Evolutionary conservation across 2,888 invertebrate species (phyloP).

Genomic region (Molorchus minor): DNA sequence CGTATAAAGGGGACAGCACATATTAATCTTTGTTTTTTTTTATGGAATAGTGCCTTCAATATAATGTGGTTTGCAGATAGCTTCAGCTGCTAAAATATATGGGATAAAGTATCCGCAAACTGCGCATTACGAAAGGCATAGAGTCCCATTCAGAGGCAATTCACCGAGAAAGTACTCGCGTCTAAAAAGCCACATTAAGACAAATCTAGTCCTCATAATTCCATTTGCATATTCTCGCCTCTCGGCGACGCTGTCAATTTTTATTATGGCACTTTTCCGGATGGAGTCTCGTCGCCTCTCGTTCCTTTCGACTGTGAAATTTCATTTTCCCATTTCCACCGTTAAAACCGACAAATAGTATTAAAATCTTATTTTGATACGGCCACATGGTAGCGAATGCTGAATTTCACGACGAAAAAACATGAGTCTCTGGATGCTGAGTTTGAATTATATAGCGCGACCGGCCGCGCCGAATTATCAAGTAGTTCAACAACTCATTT

Average conservation of each 20-base stretch:
- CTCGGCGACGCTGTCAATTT: neutral
- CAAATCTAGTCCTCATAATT: neutral
- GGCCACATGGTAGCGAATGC: neutral
- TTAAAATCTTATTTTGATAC: slow-evolving; percentile 27
- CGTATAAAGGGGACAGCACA: too few species aligned
- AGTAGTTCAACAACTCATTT: slow-evolving; percentile 14
- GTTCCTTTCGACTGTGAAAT: slow-evolving; percentile 6
- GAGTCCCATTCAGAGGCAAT: too few species aligned
- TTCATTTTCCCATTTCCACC: slow-evolving; percentile 5
- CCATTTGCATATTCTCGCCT: neutral
- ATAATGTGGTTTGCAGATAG: too few species aligned
- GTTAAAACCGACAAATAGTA: slow-evolving; percentile 18
- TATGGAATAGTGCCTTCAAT: too few species aligned
- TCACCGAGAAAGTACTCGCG: neutral
- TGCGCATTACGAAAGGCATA: too few species aligned
- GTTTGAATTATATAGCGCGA: neutral
- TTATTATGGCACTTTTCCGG: neutral
- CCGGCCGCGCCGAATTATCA: slow-evolving; percentile 4
- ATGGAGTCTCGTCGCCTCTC: slow-evolving; percentile 3
- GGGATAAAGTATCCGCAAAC: too few species aligned
- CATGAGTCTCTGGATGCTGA: neutral
- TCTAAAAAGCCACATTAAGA: neutral
- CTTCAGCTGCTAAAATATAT: too few species aligned
- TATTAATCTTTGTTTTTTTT: too few species aligned
- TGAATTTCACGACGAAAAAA: neutral